These are phyloP conservation scores for Julus scanicus DNA, from an alignment of 2,888 invertebrate genomes.

Conservation along the genomic window DNA sequence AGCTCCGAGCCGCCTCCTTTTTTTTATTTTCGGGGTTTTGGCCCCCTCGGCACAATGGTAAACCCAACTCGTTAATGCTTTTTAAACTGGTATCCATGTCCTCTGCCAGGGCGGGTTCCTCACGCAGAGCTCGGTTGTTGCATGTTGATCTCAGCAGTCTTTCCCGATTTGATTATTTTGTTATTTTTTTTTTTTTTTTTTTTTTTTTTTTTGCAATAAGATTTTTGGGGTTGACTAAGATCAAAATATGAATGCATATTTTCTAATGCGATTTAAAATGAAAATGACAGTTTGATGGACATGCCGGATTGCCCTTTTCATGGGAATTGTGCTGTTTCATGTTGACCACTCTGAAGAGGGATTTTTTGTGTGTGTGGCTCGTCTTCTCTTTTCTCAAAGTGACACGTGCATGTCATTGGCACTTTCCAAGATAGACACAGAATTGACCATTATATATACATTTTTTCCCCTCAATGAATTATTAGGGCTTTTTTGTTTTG, in stretches of 20 bases:
- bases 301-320: slow-evolving; percentile 46
- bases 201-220: not conserved
- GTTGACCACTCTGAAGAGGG: not conserved
- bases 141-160: slow-evolving; percentile 39
- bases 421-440: not conserved
- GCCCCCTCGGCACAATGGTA: slow-evolving; percentile 16
- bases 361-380: not conserved
- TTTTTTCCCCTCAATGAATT: not conserved
- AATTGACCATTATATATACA: not conserved
- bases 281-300: slow-evolving; percentile 54
- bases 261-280: slow-evolving; percentile 46
- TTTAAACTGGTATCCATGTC: slow-evolving; percentile 47
- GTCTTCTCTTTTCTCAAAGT: slow-evolving; percentile 3
- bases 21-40: not conserved
- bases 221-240: slow-evolving; percentile 32
- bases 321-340: slow-evolving; percentile 51
- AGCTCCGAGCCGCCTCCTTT: not conserved
- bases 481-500: not conserved
- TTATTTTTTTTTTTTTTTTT: not conserved
- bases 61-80: slow-evolving; percentile 46
- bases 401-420: slow-evolving; percentile 11
- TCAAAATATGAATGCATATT: slow-evolving; percentile 45
- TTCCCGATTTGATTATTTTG: slow-evolving; percentile 31
- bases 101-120: slow-evolving; percentile 36
- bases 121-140: slow-evolving; percentile 25